Percentiles rank a stretch among this genome's conserved stretches.
Evolutionary conservation across 2,888 invertebrate species (phyloP).

Genomic region (Ypsolopha scabrella): DNA sequence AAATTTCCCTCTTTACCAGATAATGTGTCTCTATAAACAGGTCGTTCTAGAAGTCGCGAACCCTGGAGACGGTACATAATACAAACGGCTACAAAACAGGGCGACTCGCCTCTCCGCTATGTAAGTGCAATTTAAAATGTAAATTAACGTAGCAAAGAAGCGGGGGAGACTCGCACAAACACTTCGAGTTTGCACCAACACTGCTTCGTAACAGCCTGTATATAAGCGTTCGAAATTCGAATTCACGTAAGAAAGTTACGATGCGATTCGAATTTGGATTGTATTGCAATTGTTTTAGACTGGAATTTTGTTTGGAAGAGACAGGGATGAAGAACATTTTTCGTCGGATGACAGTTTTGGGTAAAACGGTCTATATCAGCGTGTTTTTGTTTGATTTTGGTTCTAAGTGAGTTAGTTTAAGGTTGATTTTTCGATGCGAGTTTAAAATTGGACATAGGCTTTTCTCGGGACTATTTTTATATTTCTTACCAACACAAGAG

Average conservation of each 20-base stretch:
- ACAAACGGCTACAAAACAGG: slow-evolving; percentile 53
- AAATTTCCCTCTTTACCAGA: not conserved
- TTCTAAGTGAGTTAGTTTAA: slow-evolving; percentile 1
- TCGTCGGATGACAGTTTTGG: not conserved
- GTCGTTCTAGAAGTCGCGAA: slow-evolving; percentile 14
- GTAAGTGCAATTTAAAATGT: slow-evolving; percentile 73
- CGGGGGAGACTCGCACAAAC: slow-evolving; percentile 39
- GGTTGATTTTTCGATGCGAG: slow-evolving; percentile 19
- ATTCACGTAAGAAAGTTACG: too few species aligned
- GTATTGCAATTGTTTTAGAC: too few species aligned
- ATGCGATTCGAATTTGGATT: too few species aligned
- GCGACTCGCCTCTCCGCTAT: slow-evolving; percentile 60
- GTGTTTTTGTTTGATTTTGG: not conserved
- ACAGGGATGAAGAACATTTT: too few species aligned
- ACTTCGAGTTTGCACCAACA: slow-evolving; percentile 42
- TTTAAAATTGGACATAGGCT: slow-evolving; percentile 26
- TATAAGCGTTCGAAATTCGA: slow-evolving; percentile 3
- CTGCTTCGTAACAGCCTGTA: slow-evolving; percentile 47
- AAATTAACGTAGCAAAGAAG: slow-evolving; percentile 70
- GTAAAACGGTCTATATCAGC: not conserved
- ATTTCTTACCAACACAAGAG: slow-evolving; percentile 45
- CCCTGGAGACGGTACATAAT: slow-evolving; percentile 15
- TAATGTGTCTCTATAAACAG: slow-evolving; percentile 13
- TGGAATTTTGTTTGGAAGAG: too few species aligned
- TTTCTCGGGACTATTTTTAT: slow-evolving; percentile 43